Evolutionary conservation across 2,888 invertebrate species (phyloP).

Genomic region (Dastarcus helophoroides): DNA sequence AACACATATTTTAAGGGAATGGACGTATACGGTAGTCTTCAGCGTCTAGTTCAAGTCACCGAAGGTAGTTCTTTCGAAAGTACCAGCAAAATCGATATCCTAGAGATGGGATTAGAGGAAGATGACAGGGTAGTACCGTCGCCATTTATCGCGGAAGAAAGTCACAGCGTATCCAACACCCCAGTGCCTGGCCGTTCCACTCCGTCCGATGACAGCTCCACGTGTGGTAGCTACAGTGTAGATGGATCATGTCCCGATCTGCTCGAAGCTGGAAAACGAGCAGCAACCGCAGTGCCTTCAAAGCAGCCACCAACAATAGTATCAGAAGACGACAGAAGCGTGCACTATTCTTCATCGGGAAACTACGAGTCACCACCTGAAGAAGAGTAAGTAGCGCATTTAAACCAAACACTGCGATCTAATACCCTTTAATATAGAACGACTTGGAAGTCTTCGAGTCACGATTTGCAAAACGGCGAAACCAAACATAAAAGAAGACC

Average conservation of each 20-base stretch:
- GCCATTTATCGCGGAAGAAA: constrained; percentile 46
- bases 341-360: constrained; percentile 59
- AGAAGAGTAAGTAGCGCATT: constrained; percentile 48
- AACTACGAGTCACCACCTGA: constrained; percentile 66
- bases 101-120: no score
- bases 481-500: constrained; percentile 55
- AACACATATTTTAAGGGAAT: constrained; percentile 12
- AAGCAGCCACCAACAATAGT: constrained; percentile 31
- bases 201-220: constrained; percentile 46
- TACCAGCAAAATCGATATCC: constrained; percentile 62
- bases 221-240: constrained; percentile 46
- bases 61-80: constrained; percentile 84
- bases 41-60: no score
- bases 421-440: constrained; percentile 17
- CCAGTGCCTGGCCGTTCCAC: constrained; percentile 38
- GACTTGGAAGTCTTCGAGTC: constrained; percentile 39
- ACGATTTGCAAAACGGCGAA: constrained; percentile 28
- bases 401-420: constrained; percentile 7
- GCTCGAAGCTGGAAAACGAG: constrained; percentile 30
- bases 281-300: constrained; percentile 33
- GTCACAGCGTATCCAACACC: constrained; percentile 31
- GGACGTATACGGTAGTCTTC: constrained; percentile 14
- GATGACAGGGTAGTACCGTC: constrained; percentile 54
- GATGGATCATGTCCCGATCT: constrained; percentile 37
- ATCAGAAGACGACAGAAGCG: constrained; percentile 60